Base-by-base conservation (phyloP, 2,113 vertebrate genomes). In the Psophia crepitans region DNA sequence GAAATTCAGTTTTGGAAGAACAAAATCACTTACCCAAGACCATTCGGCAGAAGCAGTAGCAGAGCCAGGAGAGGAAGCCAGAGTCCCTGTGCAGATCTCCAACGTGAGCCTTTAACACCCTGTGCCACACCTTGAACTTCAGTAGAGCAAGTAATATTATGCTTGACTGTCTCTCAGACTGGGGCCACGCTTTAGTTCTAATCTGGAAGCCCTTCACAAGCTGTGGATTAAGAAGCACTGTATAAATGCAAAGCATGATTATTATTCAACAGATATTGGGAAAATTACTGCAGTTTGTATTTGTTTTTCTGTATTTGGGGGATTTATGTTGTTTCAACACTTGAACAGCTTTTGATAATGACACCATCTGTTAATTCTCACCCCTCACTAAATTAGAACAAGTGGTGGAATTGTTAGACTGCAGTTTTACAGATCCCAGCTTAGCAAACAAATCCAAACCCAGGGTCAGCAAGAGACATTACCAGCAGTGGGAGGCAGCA, bases 281-380 rank as follows among this genome's bases (percentile, higher is more conserved):
- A 94, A 96, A 97, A 95, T 58, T 69, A 94, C 91, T 82, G 74
- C 86, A 87, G 88, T 93, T 91, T 93, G 58, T 92, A 93, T 95
- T 97, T 95, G 95, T 79, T 96, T 96, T 90, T 87, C 92, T 74
- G 57, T 58, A 91, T 93, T 96, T 92, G 69, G 85, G 63, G 92
- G 90, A 95, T 96, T 95, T 94, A 82, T 95, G 96, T 93, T 95
- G 94, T 49, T 94, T 95, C 93, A 97, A 96, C 95, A 94, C 96
- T 97, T 23, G 70, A 97, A 70, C 94, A 97, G 96, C 87, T 97
- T 96, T 97, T 96, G 96, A 95, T 97, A 96, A 96, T 93, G 94
- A 95, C 91, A 96, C 97, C 97, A 97, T 97, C 95, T 97, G 97
- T 91, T 97, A 97, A 96, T 94, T 91, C 84, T 92, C 87, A 89